Base-by-base conservation (phyloP, 2,797 vertebrate genomes). In the Caiman crocodilus region DNA sequence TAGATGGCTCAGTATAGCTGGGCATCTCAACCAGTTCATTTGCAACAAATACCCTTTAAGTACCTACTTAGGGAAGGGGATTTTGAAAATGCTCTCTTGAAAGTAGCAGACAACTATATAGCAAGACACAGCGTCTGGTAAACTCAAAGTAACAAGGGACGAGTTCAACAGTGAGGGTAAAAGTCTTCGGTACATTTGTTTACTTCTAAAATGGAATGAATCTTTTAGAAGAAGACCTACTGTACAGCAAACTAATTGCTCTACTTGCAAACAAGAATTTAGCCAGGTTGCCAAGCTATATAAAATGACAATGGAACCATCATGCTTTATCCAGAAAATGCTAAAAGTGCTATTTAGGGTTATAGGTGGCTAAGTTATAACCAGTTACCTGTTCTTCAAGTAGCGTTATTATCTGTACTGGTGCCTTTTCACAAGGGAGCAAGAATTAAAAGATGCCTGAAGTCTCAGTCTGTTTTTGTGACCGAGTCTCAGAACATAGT, bases 121-220 rank as follows among this genome's bases (percentile, higher is more conserved):
- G 42, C 42, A 60, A 76, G 28, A 42, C 17, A 56, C 9, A 60
- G 1, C 6, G 73, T 17, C n/a, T 42, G 55, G 50, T 75, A 82
- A 75, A 76, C 84, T 89, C 55, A 76, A 59, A 61, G 32, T 30
- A 86, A 50, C 65, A 74, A 6, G 2, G 30, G 83, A n/a, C 10
- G 64, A 56, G 6, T 73, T 88, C 30, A 89, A 84, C 16, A 79
- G 6, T 63, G 67, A 75, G 0, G 1, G 42, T 86, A 87, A 76
- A 85, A 87, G 50, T 63, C 21, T 26, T 0, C 16, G 4, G 20
- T 71, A 50, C 11, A 56, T 13, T 0, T 2, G 10, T 10, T 50
- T 50, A 50, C 42, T 50, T 50, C 42, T 50, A 50, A 50, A 50
- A 50, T 50, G 42, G 42, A 10, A 50, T 50, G 42, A 50, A 50